Base-by-base conservation (phyloP, 2,888 invertebrate species). In the Pterobdella sp. region DNA sequence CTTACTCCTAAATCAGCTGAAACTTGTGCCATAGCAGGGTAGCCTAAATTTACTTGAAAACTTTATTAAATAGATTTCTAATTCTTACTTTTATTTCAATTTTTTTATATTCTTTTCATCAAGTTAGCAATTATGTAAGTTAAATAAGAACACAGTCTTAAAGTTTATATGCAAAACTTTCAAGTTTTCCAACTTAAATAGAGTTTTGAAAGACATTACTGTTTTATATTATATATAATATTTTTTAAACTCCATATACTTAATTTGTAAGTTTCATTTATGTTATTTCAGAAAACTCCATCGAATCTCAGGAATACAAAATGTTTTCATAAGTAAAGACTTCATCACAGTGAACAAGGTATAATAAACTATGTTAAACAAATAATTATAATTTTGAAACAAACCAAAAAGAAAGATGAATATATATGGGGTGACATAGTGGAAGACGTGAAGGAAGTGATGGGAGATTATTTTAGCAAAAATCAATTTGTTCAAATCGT, bases 321-420 rank as follows among this genome's bases (percentile, higher is more conserved):
- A 91, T 10, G 91, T 98, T 0, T 98, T 98, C 83, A 92, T 94
- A 84, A 96, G 96, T 0, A 87, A 90, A 31, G 95, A 98, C 82
- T 98, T 97, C 84, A 90, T 98, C 60, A 98, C 97, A 0, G 89
- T 98, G 1, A 94, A 95, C 0, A 97, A 94, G 85, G 91, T 92
- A 82, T 36, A n/a, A 29, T 32, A 31, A 10, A 1, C 26, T 68
- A 26, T 29, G 29, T 68, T 37, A 37, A 37, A n/a, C 26, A 3
- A 32, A 37, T 35, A 32, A 37, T 18, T 29, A n/a, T 68, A 68
- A 7, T 3, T 37, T 32, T 34, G 66, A 0, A 34, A 31, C 22
- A 0, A 35, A 29, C 10, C 10, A 14, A 49, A 49, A n/a, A 68
- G 68, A n/a, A n/a, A 26, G 68, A 68, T 32, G 71, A 35, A 4